Percentiles rank a stretch among this genome's conserved stretches.
Evolutionary conservation across 2,797 vertebrate genomes (phyloP).

Genomic region (Anguilla obscura): DNA sequence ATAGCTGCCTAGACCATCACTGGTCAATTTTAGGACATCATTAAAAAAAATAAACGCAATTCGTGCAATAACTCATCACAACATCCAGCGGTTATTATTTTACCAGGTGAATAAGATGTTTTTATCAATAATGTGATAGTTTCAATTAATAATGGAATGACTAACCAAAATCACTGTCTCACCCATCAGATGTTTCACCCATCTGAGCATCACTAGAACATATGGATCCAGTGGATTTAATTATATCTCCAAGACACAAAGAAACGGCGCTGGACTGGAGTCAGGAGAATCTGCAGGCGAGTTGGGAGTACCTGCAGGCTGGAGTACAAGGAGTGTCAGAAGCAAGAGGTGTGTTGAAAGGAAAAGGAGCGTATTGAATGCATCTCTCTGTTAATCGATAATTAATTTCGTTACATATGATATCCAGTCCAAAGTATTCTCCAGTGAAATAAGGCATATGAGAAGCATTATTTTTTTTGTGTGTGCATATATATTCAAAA

Average conservation of each 20-base stretch:
- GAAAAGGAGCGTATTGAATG: no score
- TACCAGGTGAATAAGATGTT: background rate
- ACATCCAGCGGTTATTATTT: background rate
- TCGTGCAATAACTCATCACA: background rate
- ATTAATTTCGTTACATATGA: no score
- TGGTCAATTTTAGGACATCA: background rate
- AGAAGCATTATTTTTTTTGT: no score
- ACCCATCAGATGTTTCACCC: background rate
- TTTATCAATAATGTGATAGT: background rate
- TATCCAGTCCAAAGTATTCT: no score
- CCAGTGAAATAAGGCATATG: no score
- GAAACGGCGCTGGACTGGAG: background rate
- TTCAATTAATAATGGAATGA: background rate
- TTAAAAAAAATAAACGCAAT: background rate
- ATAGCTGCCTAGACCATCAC: background rate
- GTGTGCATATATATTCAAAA: no score
- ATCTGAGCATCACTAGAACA: background rate
- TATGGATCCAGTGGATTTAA: background rate
- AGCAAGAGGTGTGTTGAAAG: no score
- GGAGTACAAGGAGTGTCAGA: no score
- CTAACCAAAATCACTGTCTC: background rate
- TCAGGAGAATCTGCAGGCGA: no score
- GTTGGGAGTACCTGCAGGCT: no score
- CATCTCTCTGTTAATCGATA: no score
- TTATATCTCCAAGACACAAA: background rate